phyloP scores from a whole-genome alignment of 2,113 vertebrate species.

The Ptychochromis oligacanthus region DNA sequence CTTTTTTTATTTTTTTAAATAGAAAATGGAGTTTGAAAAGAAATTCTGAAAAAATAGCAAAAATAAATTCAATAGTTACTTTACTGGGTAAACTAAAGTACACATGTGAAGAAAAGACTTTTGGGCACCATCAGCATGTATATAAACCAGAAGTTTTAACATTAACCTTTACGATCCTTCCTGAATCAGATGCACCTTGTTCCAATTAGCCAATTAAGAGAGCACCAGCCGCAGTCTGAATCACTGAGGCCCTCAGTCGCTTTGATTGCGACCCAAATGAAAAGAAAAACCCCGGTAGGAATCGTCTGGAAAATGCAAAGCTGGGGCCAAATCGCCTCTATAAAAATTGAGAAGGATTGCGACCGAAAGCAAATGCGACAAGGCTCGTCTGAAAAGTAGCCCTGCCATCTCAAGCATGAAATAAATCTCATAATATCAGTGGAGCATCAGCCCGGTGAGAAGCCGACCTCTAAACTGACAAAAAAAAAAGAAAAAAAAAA shows the following conservation, averaged over 20 bases:
- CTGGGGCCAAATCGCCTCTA: slow-evolving; percentile 16
- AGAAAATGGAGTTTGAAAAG: not conserved
- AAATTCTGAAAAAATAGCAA: not conserved
- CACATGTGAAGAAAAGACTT: not conserved
- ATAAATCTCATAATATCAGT: slow-evolving; percentile 62
- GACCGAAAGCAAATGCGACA: slow-evolving; percentile 59
- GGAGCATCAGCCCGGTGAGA: slow-evolving; percentile 57
- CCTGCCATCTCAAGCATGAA: slow-evolving; percentile 62
- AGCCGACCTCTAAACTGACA: slow-evolving; percentile 31
- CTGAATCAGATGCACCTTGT: slow-evolving; percentile 26
- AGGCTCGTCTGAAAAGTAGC: slow-evolving; percentile 45
- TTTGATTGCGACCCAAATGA: not conserved
- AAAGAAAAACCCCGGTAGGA: slow-evolving; percentile 32
- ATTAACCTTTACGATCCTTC: not conserved
- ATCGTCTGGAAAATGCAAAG: slow-evolving; percentile 14
- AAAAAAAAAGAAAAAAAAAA: not conserved
- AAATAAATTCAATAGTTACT: not conserved
- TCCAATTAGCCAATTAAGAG: slow-evolving; percentile 54
- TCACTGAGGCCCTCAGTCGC: not conserved
- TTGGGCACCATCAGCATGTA: not conserved
- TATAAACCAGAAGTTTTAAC: not conserved
- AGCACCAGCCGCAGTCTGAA: not conserved
- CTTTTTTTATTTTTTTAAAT: not conserved
- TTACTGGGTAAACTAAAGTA: too few relatives aligned
- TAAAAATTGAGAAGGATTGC: slow-evolving; percentile 58